These are phyloP conservation scores for Brachionus manjavacas DNA, from an alignment of 1,140 invertebrate genomes.

Conservation along the genomic window DNA sequence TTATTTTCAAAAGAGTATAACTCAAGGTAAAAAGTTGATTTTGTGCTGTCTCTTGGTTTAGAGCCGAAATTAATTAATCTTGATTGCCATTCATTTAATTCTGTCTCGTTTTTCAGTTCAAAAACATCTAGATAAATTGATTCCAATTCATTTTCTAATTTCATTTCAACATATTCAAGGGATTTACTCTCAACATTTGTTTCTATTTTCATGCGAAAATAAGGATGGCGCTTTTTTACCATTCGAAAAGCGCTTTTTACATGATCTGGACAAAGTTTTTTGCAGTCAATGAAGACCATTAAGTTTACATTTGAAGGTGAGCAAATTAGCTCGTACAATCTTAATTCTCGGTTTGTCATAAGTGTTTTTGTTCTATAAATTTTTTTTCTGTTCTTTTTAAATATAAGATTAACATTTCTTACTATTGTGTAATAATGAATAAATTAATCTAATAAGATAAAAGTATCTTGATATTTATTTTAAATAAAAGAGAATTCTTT, in stretches of 20 bases:
- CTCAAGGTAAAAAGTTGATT: not conserved
- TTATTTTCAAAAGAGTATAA: slow-evolving; percentile 6
- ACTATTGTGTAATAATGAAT: not conserved
- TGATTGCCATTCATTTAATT: not conserved
- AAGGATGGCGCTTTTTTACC: slow-evolving; percentile 39
- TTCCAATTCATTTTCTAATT: not conserved
- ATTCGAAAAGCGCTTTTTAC: not conserved
- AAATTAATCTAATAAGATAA: not conserved
- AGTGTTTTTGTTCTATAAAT: not conserved
- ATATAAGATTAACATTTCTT: not conserved
- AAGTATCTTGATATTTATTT: not conserved
- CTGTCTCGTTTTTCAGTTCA: not conserved
- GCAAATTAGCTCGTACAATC: slow-evolving; percentile 28
- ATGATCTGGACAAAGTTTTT: not conserved
- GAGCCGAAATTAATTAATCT: not conserved
- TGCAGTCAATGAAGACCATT: not conserved
- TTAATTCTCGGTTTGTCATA: not conserved
- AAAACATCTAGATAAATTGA: not conserved
- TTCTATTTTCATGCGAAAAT: slow-evolving; percentile 33
- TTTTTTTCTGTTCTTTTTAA: no score
- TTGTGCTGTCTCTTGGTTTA: not conserved
- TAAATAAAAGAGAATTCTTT: not conserved
- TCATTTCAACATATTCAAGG: not conserved
- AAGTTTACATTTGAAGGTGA: not conserved
- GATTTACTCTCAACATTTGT: not conserved